Evolutionary conservation across 2,113 vertebrate genomes (phyloP).

Genomic region (Strix uralensis): DNA sequence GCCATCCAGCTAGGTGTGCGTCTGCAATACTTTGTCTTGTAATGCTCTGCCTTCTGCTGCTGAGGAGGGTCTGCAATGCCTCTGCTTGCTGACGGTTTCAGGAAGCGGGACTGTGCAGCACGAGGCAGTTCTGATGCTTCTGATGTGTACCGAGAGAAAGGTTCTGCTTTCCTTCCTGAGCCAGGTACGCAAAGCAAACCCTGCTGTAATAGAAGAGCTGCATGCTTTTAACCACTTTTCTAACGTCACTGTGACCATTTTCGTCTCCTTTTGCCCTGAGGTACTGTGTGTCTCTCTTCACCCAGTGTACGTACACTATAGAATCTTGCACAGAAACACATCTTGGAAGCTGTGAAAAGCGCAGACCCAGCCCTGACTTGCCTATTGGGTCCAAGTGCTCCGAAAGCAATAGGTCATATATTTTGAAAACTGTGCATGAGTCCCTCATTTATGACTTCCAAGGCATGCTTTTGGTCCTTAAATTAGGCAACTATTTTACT

Average conservation of each 20-base stretch:
- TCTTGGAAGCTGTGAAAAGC: background rate
- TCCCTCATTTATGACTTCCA: background rate
- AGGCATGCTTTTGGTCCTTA: background rate
- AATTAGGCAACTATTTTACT: background rate
- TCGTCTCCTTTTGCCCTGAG: background rate
- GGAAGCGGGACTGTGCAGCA: background rate
- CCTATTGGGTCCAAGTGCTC: background rate
- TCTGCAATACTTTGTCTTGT: background rate
- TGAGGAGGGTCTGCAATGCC: background rate
- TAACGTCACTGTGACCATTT: background rate
- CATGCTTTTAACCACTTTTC: background rate
- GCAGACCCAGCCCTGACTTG: background rate
- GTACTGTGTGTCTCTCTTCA: background rate
- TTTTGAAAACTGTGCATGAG: background rate
- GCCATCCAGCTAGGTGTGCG: background rate
- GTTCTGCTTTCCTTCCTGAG: background rate
- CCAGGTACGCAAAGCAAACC: background rate
- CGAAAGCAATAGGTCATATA: background rate
- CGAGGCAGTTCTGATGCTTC: background rate
- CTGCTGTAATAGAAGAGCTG: background rate
- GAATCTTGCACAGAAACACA: background rate
- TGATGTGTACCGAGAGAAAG: background rate
- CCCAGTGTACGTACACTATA: background rate
- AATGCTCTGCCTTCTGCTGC: background rate
- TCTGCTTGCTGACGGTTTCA: background rate